Base-by-base conservation (phyloP, 1,140 invertebrate genomes). In the Zaprionus kolodkinae region DNA sequence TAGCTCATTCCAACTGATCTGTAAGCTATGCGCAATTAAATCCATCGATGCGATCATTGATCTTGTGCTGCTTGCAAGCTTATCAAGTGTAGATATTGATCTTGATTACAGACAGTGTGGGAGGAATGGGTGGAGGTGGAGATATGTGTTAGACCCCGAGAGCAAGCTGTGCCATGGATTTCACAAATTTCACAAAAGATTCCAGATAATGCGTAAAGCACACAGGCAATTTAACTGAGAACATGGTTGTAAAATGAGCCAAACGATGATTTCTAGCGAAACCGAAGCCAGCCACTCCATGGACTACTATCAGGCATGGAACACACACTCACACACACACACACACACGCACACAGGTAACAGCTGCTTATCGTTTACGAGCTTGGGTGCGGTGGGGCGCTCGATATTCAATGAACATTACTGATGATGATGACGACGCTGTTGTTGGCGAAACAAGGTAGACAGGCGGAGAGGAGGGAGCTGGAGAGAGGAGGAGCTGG, bases 361-460 rank as follows among this genome's bases (percentile, higher is more conserved):
- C 76, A 77, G 79, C 73, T 83, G 83, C 83, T 87, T 87, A 87
- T 87, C 83, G 77, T 50, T 72, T 85, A 78, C 52, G 72, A 78
- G 72, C 40, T 60, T 71, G 71, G 71, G 61, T 36, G 63, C 67
- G 78, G 55, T 78, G 61, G 36, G 67, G 65, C 61, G 60, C 48
- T 67, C 82, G 76, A 87, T 87, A 87, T 75, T 86, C 72, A 81
- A 86, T 86, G 82, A 81, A 78, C 25, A 68, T 69, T 68, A 69
- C 75, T 75, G 82, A 76, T 68, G 67, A 38, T 72, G 71, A 63
- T 72, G 69, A 80, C 62, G 61, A 78, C 21, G 27, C 60, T 27
- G 27, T 61, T n/a, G 45, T 52, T 65, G 48, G 61, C n/a, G 33
- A 59, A 40, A 25, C 21, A 13, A 60, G 15, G 15, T 52, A 11